Evolutionary conservation across 2,113 vertebrate genomes (phyloP), one percentile per base, ranked within the genome.

Genomic region (Bubo bubo): DNA sequence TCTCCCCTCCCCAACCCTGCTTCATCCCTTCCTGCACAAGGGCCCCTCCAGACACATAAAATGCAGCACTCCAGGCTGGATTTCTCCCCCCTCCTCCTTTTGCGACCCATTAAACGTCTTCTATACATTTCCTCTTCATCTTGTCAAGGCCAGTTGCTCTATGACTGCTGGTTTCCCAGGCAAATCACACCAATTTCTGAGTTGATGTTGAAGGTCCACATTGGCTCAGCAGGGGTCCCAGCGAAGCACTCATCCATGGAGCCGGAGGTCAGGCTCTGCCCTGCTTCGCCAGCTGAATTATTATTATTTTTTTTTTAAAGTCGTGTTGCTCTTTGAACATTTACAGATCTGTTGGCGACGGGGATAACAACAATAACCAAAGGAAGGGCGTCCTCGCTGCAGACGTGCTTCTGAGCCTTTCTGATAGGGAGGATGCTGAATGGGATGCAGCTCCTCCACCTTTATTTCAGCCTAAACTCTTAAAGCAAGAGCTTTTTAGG

Each of bases 161-260:
- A 93, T 92, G 96, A 96, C 87, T 95, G 97, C 94, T 90, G 92
- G 97, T 98, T 99, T 99, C 98, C 98, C 98, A 98, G 98, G 98
- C 97, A 99, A 98, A 99, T 99, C 98, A 99, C 98, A 98, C 97
- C 98, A 98, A 99, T 99, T 99, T 99, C 97, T 95, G 97, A 98
- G 98, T 97, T 98, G 98, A 98, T 97, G 98, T 98, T 98, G 98
- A 98, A 98, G 99, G 98, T 97, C 98, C 96, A 97, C 98, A 97
- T 98, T 98, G 98, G 98, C 98, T 98, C 99, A 98, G 98, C 98
- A 98, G 99, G 99, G 96, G 96, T 94, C 97, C 98, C 96, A 90
- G 96, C 90, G 96, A 96, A 96, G 98, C 96, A 98, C 98, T 98
- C 98, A 98, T 97, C 95, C 97, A 95, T 97, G 97, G 98, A 98